Percentiles rank a stretch among this genome's conserved stretches.
phyloP scores from a whole-genome alignment of 2,797 vertebrate genomes.

The Gobionotothen gibberifrons region DNA sequence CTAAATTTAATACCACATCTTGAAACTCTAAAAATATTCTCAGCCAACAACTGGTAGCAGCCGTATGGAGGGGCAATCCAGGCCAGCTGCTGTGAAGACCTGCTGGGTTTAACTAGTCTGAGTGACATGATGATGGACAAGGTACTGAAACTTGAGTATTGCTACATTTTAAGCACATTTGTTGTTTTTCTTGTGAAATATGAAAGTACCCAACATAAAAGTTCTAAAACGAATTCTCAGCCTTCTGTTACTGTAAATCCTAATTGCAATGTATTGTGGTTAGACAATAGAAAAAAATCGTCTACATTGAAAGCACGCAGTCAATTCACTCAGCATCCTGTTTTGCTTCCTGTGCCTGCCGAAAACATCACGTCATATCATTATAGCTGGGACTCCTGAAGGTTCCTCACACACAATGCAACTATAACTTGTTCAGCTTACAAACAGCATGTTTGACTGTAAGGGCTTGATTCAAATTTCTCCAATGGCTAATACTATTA shows the following conservation, averaged over 20 bases:
- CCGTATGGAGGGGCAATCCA: slow-evolving; percentile 49
- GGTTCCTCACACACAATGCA: slow-evolving; percentile 46
- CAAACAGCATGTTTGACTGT: neutral
- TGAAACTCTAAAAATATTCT: slow-evolving; percentile 81
- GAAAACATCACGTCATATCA: slow-evolving; percentile 73
- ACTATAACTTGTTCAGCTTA: slow-evolving; percentile 22
- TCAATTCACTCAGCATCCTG: slow-evolving; percentile 80
- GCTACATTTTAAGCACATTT: slow-evolving; percentile 22
- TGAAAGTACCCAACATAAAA: neutral
- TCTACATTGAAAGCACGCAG: slow-evolving; percentile 58
- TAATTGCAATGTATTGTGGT: slow-evolving; percentile 8
- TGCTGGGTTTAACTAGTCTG: slow-evolving; percentile 35
- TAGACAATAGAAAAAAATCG: slow-evolving; percentile 37
- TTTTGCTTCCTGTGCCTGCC: slow-evolving; percentile 81
- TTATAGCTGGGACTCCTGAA: slow-evolving; percentile 50
- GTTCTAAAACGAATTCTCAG: neutral
- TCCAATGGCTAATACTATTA: neutral
- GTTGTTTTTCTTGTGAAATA: neutral
- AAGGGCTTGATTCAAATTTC: neutral
- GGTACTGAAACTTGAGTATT: neutral
- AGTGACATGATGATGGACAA: slow-evolving; percentile 39
- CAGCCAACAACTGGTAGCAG: slow-evolving; percentile 76
- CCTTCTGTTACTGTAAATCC: neutral
- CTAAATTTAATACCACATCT: slow-evolving; percentile 82
- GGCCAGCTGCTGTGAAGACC: slow-evolving; percentile 69